Percentiles rank a stretch among this genome's conserved stretches.
Evolutionary conservation across 64 coral and sea anemone species (phyloP).

Genomic region (Stylophora pistillata): DNA sequence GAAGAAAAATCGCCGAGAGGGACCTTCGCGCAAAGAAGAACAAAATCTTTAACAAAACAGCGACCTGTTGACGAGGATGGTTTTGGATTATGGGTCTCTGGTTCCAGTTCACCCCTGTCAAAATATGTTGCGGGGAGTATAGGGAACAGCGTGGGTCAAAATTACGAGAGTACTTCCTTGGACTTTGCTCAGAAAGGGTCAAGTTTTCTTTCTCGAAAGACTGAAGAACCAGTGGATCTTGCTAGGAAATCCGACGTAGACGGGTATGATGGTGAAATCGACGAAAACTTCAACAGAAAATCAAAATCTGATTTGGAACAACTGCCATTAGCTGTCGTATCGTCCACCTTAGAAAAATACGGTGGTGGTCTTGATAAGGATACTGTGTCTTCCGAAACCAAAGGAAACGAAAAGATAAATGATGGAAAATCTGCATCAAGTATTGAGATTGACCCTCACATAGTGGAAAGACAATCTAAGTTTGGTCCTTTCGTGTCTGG

Average conservation of each 20-base stretch:
- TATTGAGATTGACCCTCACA: neutral
- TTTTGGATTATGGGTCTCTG: neutral
- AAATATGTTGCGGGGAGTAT: neutral
- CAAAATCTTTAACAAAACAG: conserved; percentile 31
- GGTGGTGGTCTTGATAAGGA: neutral
- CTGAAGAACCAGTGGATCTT: neutral
- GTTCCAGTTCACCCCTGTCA: neutral
- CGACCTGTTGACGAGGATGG: conserved; percentile 27
- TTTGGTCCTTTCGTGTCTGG: too few relatives aligned
- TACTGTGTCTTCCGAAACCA: neutral
- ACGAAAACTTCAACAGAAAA: neutral
- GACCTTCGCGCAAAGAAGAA: neutral
- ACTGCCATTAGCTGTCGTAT: neutral
- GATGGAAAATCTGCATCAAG: neutral
- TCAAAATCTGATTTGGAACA: neutral
- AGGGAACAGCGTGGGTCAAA: neutral
- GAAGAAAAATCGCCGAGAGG: conserved; percentile 22
- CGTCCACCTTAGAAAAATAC: neutral
- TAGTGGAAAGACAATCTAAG: too few relatives aligned
- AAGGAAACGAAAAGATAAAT: neutral
- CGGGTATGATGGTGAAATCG: neutral
- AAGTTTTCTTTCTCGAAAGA: neutral
- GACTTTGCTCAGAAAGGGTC: neutral
- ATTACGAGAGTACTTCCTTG: neutral
- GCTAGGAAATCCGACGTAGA: neutral